Evolutionary conservation across 2,797 vertebrate species (phyloP), one percentile per base, ranked within the genome.

Genomic region (Gallinago nigripennis): DNA sequence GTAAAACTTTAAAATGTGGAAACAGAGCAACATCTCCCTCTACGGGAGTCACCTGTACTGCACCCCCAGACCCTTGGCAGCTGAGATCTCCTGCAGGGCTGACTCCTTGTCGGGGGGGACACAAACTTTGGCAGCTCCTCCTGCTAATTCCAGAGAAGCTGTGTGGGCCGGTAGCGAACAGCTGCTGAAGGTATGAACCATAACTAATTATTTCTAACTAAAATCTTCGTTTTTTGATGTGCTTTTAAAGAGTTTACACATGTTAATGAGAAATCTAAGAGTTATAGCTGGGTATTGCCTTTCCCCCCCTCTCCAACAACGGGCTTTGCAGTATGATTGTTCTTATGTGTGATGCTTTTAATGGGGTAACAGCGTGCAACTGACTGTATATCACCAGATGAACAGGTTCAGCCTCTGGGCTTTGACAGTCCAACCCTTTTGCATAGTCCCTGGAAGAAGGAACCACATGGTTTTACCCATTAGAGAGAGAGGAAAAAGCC

Each of bases 11-110:
- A n/a, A 71, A 90, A 30, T 16, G 33, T 27, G 77, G 66, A 84
- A 91, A 25, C 83, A 88, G 88, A 82, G 68, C 83, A 95, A 94
- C 41, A 65, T 85, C 94, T 94, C 87, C 86, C 90, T 94, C 85
- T 94, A 10, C 4, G 73, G 95, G 80, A 94, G n/a, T 90, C 39
- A 75, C 63, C 83, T 80, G 86, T 15, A 80, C 18, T 77, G 78
- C 91, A 96, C 31, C 48, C 45, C n/a, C 61, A 12, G 43, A 15
- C 64, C 63, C 20, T 39, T 25, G 51, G 54, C 54, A 37, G 78
- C 78, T 31, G 66, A 16, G 46, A 7, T 15, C 31, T 51, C 60
- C 25, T 41, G 76, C 57, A 12, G 61, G 0, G 16, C 56, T 85
- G 41, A 10, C 4, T 20, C 7, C 54, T 63, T 60, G 51, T 16